Evolutionary conservation across 2,888 invertebrate species (phyloP).

Genomic region (Malthinus flaveolus): DNA sequence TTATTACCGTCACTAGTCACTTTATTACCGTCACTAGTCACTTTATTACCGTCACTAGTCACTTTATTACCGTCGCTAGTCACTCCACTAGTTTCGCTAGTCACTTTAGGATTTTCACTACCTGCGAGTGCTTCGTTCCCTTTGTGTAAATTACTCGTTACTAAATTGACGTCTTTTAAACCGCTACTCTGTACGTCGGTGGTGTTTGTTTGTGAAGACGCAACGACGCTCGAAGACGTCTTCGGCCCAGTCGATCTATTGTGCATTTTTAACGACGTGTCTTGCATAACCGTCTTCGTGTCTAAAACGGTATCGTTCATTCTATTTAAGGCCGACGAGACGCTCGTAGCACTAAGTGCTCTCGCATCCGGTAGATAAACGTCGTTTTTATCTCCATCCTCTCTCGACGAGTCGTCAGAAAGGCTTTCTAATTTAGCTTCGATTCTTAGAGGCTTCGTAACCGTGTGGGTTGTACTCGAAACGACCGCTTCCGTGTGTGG

Average conservation of each 20-base stretch:
- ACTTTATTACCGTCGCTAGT: slow-evolving; percentile 14
- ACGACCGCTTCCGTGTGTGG: slow-evolving; percentile 49
- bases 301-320: slow-evolving; percentile 54
- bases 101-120: slow-evolving; percentile 41
- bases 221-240: neutral
- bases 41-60: slow-evolving; percentile 15
- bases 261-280: slow-evolving; percentile 40
- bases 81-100: slow-evolving; percentile 33
- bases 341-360: slow-evolving; percentile 51
- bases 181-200: neutral
- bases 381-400: slow-evolving; percentile 26
- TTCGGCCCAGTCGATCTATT: too few relatives aligned
- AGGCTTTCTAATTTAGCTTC: slow-evolving; percentile 45
- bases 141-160: too few relatives aligned
- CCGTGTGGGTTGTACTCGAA: slow-evolving; percentile 51
- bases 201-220: neutral
- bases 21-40: neutral
- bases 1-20: neutral
- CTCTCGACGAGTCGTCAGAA: slow-evolving; percentile 18
- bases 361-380: slow-evolving; percentile 42
- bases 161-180: too few relatives aligned
- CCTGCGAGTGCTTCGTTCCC: slow-evolving; percentile 4
- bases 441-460: slow-evolving; percentile 52
- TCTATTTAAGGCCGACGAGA: slow-evolving; percentile 52
- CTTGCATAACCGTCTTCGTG: slow-evolving; percentile 51